A percentile compares a stretch with the other conserved stretches of the same genome.
phyloP scores from a whole-genome alignment of 2,888 invertebrate species.

The Brachyptera putata region DNA sequence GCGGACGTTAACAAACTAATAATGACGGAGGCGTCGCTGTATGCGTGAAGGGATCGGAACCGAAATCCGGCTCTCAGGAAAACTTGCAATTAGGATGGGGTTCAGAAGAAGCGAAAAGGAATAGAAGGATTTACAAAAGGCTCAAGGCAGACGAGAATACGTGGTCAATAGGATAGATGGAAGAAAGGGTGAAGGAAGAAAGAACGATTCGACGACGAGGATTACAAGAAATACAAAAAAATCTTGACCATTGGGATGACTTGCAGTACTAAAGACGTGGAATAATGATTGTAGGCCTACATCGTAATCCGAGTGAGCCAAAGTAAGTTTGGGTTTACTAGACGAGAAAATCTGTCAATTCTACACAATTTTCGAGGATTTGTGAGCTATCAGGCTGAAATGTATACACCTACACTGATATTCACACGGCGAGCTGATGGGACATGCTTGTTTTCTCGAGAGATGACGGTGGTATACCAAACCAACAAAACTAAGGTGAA shows the following conservation, averaged over 20 bases:
- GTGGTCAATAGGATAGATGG: conserved; percentile 18
- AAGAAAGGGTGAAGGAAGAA: not conserved
- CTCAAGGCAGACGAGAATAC: not conserved
- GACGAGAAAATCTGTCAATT: too few relatives aligned
- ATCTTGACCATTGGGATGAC: not conserved
- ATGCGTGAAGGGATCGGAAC: not conserved
- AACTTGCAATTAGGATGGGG: conserved; percentile 13
- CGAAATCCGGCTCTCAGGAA: conserved; percentile 12
- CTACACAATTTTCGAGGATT: too few relatives aligned
- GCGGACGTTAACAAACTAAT: not conserved
- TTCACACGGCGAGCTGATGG: too few relatives aligned
- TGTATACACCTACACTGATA: too few relatives aligned
- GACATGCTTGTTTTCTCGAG: too few relatives aligned
- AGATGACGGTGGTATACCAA: too few relatives aligned
- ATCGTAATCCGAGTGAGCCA: too few relatives aligned
- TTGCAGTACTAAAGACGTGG: not conserved
- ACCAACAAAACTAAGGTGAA: too few relatives aligned
- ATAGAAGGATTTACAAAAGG: conserved; percentile 11
- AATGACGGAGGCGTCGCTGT: not conserved
- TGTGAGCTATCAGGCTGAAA: too few relatives aligned
- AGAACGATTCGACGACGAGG: not conserved
- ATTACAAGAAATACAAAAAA: not conserved
- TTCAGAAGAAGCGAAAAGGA: conserved; percentile 9
- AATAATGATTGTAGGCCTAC: not conserved
- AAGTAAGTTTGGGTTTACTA: too few relatives aligned